Evolutionary conservation across 2,113 vertebrate species (phyloP), one percentile per base, ranked within the genome.

Genomic region (Sebastes schlegelii): DNA sequence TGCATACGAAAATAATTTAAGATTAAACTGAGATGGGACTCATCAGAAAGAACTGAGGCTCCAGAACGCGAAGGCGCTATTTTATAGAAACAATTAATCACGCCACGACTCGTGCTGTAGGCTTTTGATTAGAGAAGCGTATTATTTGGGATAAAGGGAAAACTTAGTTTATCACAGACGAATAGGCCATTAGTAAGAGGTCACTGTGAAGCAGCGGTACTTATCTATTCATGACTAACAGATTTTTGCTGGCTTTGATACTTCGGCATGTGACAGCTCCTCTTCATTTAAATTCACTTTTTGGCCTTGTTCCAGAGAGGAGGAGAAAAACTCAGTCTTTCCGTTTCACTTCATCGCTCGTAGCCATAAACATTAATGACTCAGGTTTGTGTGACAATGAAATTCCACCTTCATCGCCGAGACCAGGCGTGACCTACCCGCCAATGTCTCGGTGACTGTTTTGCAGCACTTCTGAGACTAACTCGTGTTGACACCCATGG

Each of bases 281-380:
- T 85, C 75, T 83, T 92, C 71, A 82, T 87, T 77, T 84, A 73
- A 87, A 91, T 92, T 88, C 78, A 74, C 45, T 60, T 70, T 89
- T 72, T 91, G 80, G 69, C 64, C 60, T 76, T 34, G 42, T 52
- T 88, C 74, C 79, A 72, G 85, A 85, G 72, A 78, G 75, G 64
- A 85, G 78, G 77, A 75, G 42, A 34, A 82, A 74, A 74, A 82
- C 55, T 64, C 43, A 67, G 75, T 58, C 69, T 85, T 79, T 78
- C 80, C 76, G 83, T 88, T 90, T 79, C 86, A 81, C 84, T 73
- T 57, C 82, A 78, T 83, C 82, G 80, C 84, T 90, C 52, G 49
- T 2, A 74, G 75, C 83, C 88, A 86, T 87, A 90, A 91, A 92
- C 75, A 77, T 86, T 91, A 85, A 92, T 90, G 89, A 92, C 77